Evolutionary conservation across 2,113 vertebrate species (phyloP).

Genomic region (Phodopus roborovskii): DNA sequence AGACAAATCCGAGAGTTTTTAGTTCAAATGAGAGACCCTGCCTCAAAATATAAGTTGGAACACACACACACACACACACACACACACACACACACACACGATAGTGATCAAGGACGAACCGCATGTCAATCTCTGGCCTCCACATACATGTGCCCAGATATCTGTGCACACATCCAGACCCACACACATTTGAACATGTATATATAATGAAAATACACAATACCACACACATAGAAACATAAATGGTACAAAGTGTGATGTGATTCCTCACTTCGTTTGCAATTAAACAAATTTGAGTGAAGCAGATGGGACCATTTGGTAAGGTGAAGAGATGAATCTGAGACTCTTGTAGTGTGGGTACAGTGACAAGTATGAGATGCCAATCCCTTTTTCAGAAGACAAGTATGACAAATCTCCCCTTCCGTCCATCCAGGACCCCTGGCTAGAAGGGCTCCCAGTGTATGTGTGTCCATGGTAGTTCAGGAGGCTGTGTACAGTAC

Average conservation of each 20-base stretch:
- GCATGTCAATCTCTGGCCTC: neutral
- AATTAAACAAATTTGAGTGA: neutral
- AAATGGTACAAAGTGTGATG: neutral
- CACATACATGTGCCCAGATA: neutral
- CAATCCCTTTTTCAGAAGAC: neutral
- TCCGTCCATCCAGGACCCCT: neutral
- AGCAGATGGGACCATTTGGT: neutral
- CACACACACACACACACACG: neutral
- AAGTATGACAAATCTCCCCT: fast-evolving
- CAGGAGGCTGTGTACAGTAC: neutral
- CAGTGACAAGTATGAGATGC: neutral
- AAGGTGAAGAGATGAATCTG: fast-evolving
- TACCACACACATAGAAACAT: neutral
- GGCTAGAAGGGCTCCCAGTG: neutral
- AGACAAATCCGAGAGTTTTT: neutral
- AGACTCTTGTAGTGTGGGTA: no score
- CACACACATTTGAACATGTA: neutral
- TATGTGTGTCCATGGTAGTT: fast-evolving
- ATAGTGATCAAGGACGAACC: neutral
- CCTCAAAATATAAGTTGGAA: neutral
- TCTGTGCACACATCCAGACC: neutral
- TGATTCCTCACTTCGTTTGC: neutral
- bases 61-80: neutral
- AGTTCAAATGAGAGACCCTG: neutral
- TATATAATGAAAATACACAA: no score